These are phyloP conservation scores for Ligdia adustata DNA, from an alignment of 2,888 invertebrate genomes.

Conservation along the genomic window DNA sequence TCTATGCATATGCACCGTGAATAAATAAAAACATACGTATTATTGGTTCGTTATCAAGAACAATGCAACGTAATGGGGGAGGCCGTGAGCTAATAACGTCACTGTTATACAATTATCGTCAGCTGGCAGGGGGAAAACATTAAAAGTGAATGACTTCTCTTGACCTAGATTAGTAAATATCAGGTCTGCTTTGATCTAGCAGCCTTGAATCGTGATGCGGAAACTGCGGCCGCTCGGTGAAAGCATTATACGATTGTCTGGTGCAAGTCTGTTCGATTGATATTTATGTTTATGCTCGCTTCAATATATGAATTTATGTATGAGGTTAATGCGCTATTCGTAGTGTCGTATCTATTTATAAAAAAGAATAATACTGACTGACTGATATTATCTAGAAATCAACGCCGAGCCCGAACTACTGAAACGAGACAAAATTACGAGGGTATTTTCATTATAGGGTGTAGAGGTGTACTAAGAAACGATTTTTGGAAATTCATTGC, in stretches of 20 bases:
- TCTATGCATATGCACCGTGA: slow-evolving; percentile 6
- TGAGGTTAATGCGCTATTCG: too few species aligned
- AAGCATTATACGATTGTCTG: slow-evolving; percentile 75
- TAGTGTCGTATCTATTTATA: too few species aligned
- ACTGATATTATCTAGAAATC: too few species aligned
- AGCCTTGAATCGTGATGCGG: slow-evolving; percentile 81
- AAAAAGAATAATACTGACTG: too few species aligned
- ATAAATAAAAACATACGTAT: slow-evolving; percentile 33
- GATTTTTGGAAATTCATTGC: too few species aligned
- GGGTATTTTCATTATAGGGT: too few species aligned
- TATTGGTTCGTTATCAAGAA: slow-evolving; percentile 52
- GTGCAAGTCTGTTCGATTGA: slow-evolving; percentile 44
- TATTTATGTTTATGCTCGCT: neutral
- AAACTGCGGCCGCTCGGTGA: slow-evolving; percentile 71
- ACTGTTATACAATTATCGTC: slow-evolving; percentile 65
- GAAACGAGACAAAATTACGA: too few species aligned
- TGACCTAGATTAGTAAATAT: slow-evolving; percentile 76
- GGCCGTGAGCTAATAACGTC: slow-evolving; percentile 64
- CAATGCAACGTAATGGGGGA: slow-evolving; percentile 51
- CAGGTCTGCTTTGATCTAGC: slow-evolving; percentile 65
- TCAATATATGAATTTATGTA: too few species aligned
- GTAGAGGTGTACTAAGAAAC: too few species aligned
- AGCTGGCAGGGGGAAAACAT: slow-evolving; percentile 59
- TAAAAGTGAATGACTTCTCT: slow-evolving; percentile 76
- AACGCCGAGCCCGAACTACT: too few species aligned